Evolutionary conservation across 2,113 vertebrate species (phyloP), one percentile per base, ranked within the genome.

Genomic region (Phalacrocorax carbo): DNA sequence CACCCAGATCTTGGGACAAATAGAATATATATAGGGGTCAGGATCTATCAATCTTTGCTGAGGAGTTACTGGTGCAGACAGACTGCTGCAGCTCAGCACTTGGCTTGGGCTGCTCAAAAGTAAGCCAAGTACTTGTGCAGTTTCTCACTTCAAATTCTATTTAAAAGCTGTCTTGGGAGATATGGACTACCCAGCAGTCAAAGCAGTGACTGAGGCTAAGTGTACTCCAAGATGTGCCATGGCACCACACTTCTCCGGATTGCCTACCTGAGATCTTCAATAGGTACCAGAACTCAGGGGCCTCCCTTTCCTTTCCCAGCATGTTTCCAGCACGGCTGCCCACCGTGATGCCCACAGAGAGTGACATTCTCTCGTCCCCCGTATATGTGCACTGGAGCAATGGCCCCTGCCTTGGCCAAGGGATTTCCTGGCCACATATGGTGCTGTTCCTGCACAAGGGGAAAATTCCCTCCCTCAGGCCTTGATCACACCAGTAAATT

Each of bases 401-500:
- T n/a, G 48, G 3, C 34, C 51, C 51, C 58, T 0, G 1, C 38
- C 40, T 80, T 90, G 54, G 78, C 70, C 64, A 55, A 83, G 71
- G 84, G 93, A 93, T 96, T 97, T 95, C 81, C 94, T 94, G 88
- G 78, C 64, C 55, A 18, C 2, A 0, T 80, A 29, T 27, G 72
- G 44, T 61, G 62, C 91, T 1, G 1, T 52, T 87, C 44, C 70
- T 94, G 81, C 58, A 85, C 82, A 77, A 62, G 46, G 68, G 58
- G 79, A 90, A 91, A 93, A 93, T 88, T 92, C 62, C 22, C 71
- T 94, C 89, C 82, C 38, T 71, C 3, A 9, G 66, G 91, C 75
- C 86, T 80, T 95, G 87, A 88, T 96, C 86, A 54, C 72, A 64
- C 78, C 82, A 91, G 91, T 93, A 97, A 95, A 89, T 95, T 82